Conservation (phyloP, 2,113 vertebrate genomes). For the Gnathonemus echidnorhynchus region DNA sequence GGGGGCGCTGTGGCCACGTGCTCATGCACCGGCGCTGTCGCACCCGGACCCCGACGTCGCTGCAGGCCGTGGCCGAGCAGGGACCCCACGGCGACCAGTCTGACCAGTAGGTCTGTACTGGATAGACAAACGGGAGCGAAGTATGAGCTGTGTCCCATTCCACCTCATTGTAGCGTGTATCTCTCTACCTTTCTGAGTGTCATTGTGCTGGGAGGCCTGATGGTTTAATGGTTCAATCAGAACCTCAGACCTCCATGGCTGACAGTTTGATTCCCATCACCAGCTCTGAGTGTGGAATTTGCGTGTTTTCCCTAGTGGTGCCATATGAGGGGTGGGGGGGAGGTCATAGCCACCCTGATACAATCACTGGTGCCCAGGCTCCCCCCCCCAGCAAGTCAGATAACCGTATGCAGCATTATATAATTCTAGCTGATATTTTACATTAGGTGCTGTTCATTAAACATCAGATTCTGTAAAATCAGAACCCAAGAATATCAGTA, state of each 20-base stretch:
- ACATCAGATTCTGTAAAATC: neutral
- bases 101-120: slow-evolving; percentile 73
- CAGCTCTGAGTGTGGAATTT: neutral
- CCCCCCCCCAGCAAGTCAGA: too few relatives aligned
- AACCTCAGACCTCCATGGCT: neutral
- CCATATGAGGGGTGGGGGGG: too few relatives aligned
- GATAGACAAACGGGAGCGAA: neutral
- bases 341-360: too few relatives aligned
- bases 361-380: too few relatives aligned
- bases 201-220: neutral
- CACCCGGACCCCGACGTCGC: slow-evolving; percentile 62
- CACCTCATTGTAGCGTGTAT: neutral
- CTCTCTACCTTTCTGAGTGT: neutral
- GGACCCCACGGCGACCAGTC: slow-evolving; percentile 72
- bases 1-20: slow-evolving; percentile 35
- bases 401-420: too few relatives aligned
- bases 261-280: neutral
- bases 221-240: neutral
- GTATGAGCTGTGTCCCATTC: neutral
- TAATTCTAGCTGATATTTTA: too few relatives aligned
- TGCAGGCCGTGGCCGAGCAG: slow-evolving; percentile 65
- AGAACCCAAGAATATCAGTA: neutral
- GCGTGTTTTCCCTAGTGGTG: neutral
- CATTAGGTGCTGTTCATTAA: too few relatives aligned
- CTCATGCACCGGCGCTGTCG: slow-evolving; percentile 67